A percentile compares a stretch with the other conserved stretches of the same genome.
Conservation (phyloP, 1,140 invertebrate species). For the Neuroterus valhalla region DNA sequence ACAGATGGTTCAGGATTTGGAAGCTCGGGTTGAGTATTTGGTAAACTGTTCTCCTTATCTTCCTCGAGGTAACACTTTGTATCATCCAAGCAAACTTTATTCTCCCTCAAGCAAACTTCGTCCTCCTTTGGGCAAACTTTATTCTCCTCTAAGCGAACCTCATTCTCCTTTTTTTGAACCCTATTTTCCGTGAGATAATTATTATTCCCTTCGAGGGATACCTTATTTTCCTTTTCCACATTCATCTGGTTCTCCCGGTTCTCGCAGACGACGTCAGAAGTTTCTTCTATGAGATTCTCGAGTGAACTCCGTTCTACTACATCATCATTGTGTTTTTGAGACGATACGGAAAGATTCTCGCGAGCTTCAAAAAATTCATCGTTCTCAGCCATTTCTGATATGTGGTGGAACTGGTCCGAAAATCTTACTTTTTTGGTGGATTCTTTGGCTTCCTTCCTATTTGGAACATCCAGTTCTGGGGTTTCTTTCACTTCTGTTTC, state of each 20-base stretch:
- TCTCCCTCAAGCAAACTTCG: no score
- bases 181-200: no score
- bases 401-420: constrained; percentile 37
- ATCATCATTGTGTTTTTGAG: constrained; percentile 13
- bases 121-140: neutral
- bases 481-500: neutral
- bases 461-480: neutral
- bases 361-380: constrained; percentile 57
- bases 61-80: neutral
- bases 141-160: neutral
- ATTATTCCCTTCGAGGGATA: neutral
- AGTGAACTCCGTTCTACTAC: constrained; percentile 17
- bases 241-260: constrained; percentile 8
- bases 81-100: neutral
- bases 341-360: constrained; percentile 42
- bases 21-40: neutral
- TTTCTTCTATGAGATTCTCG: neutral
- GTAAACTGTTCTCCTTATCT: neutral
- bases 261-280: neutral
- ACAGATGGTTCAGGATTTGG: neutral
- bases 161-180: no score
- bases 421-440: constrained; percentile 36
- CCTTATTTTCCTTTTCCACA: neutral
- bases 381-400: constrained; percentile 21
- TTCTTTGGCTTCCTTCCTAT: neutral